A percentile compares a stretch with the other conserved stretches of the same genome.
Evolutionary conservation across 2,888 invertebrate species (phyloP).

Genomic region (Allophyes oxyacanthae): DNA sequence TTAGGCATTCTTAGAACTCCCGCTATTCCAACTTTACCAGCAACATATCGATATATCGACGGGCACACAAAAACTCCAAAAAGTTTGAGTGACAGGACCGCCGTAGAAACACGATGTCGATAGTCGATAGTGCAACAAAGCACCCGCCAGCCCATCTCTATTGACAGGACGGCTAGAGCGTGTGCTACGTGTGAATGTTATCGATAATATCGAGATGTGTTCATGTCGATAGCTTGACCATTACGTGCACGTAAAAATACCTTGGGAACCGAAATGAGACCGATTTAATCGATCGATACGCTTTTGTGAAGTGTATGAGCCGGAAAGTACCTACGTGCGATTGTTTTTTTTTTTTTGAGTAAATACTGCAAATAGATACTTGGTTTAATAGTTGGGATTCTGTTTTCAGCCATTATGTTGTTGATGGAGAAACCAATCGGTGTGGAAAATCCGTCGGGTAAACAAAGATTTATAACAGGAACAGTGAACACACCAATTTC

Average conservation of each 20-base stretch:
- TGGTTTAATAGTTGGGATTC: not conserved
- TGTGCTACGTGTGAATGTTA: conserved; percentile 89
- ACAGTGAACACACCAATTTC: no score
- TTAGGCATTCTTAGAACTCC: no score
- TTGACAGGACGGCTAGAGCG: conserved; percentile 82
- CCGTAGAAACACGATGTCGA: conserved; percentile 86
- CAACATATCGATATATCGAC: conserved; percentile 78
- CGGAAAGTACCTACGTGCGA: conserved; percentile 32
- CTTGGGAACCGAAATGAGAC: conserved; percentile 75
- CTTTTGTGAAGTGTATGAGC: conserved; percentile 50
- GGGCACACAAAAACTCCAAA: conserved; percentile 80
- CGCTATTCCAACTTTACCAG: conserved; percentile 50
- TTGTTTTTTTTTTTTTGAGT: conserved; percentile 12
- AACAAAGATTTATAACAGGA: no score
- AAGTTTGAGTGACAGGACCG: conserved; percentile 88
- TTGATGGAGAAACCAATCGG: no score
- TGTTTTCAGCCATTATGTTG: no score
- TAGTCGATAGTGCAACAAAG: conserved; percentile 84
- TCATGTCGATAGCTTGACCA: conserved; percentile 81
- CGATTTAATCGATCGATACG: conserved; percentile 68
- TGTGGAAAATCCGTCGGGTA: no score
- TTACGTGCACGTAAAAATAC: conserved; percentile 78
- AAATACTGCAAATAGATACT: not conserved
- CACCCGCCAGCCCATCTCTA: conserved; percentile 84
- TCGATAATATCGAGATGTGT: conserved; percentile 84